These are phyloP conservation scores for Orientallactaga sibirica DNA, from an alignment of 2,797 vertebrate species.

Conservation along the genomic window DNA sequence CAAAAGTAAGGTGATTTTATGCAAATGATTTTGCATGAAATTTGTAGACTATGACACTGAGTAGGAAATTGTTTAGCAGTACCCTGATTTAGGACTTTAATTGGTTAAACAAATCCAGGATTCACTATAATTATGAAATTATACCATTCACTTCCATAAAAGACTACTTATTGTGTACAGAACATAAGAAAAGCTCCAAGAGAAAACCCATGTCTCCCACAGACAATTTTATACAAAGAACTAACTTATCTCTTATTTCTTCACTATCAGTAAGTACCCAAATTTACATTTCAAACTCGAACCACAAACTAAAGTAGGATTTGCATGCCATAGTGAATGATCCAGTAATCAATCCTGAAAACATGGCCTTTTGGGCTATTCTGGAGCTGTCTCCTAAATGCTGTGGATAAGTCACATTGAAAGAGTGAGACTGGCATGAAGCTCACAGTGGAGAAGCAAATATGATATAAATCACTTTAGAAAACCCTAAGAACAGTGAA, in stretches of 20 bases:
- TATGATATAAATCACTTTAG: slow-evolving; percentile 41
- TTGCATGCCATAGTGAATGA: not conserved
- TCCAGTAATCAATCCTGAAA: too few species aligned
- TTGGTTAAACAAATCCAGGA: not conserved
- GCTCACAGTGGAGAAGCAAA: not conserved
- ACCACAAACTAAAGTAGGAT: not conserved
- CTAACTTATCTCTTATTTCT: not conserved
- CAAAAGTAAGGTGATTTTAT: not conserved
- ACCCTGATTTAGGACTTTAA: not conserved
- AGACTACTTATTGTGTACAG: not conserved
- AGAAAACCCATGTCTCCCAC: not conserved
- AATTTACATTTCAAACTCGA: not conserved
- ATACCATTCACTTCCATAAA: not conserved
- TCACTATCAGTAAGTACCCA: not conserved
- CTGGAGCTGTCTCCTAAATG: not conserved
- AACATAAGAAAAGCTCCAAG: not conserved
- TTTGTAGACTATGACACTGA: not conserved
- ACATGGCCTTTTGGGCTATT: not conserved
- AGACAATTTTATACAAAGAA: slow-evolving; percentile 1
- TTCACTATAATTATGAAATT: not conserved
- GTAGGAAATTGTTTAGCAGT: not conserved
- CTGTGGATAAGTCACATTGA: not conserved
- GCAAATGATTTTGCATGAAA: not conserved
- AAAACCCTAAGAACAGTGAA: not conserved
- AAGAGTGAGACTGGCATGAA: slow-evolving; percentile 22